Evolutionary conservation across 2,888 invertebrate genomes (phyloP).

Genomic region (Drosophila merina): DNA sequence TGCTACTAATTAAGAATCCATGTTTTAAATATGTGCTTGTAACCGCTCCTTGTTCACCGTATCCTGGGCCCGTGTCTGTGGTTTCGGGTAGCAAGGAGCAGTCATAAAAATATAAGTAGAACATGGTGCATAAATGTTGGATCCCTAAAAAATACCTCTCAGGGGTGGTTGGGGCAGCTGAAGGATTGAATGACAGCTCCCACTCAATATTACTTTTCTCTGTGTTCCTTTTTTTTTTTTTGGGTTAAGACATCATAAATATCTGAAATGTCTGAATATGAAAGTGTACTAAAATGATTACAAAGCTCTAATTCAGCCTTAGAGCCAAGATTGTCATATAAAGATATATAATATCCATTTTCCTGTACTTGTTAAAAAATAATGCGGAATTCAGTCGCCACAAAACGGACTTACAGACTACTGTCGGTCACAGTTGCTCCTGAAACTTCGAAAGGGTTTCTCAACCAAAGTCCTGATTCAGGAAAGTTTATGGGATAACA

Average conservation of each 20-base stretch:
- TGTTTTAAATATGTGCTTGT: constrained; percentile 78
- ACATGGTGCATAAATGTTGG: constrained; percentile 77
- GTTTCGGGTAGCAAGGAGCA: constrained; percentile 65
- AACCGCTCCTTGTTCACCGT: constrained; percentile 20
- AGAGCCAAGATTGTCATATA: not conserved
- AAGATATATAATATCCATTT: too few relatives aligned
- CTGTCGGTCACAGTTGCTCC: not conserved
- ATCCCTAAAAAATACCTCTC: constrained; percentile 40
- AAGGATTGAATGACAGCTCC: constrained; percentile 62
- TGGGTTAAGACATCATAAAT: constrained; percentile 20
- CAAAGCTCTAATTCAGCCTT: not conserved
- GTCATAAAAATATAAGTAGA: constrained; percentile 79
- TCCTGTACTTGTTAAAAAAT: too few relatives aligned
- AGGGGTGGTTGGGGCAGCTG: constrained; percentile 34
- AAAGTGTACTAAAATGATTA: not conserved
- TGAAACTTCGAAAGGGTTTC: not conserved
- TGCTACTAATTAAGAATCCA: constrained; percentile 82
- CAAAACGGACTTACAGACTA: not conserved
- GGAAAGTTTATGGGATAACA: constrained; percentile 19
- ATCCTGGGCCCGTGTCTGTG: constrained; percentile 47
- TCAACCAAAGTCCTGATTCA: not conserved
- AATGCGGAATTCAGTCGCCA: not conserved
- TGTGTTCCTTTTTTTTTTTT: constrained; percentile 21
- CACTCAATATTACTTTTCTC: constrained; percentile 47
- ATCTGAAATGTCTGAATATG: not conserved